phyloP scores from a whole-genome alignment of 2,113 vertebrate species.

The Orcinus orca region DNA sequence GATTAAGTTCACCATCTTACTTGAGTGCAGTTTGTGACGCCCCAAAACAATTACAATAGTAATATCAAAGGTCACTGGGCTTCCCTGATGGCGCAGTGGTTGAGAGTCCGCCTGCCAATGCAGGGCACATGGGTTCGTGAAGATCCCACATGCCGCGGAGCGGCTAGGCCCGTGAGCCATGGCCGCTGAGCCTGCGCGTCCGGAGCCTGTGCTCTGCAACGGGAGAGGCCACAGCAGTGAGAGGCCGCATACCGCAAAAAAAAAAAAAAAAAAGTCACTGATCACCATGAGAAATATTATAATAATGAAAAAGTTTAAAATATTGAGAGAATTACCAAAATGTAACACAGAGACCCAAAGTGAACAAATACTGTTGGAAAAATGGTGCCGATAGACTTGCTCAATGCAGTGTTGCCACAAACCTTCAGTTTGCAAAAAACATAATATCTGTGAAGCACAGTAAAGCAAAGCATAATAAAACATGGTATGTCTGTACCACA shows the following conservation, averaged over 20 bases:
- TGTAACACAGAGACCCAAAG: too few species aligned
- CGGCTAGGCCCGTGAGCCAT: too few species aligned
- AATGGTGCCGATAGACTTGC: neutral
- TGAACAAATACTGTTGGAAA: neutral
- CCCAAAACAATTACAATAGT: neutral
- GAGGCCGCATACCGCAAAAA: too few species aligned
- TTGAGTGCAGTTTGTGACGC: neutral
- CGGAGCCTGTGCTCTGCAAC: too few species aligned
- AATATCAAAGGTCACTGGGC: neutral
- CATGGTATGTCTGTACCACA: too few species aligned
- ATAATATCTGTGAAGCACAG: neutral
- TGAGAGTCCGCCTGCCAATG: too few species aligned
- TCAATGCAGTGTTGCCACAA: neutral
- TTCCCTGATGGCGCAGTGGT: too few species aligned
- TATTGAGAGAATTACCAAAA: neutral
- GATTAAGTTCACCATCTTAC: neutral
- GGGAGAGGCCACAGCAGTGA: too few species aligned
- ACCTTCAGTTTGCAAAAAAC: too few species aligned
- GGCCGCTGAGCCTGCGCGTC: too few species aligned
- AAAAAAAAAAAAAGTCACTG: neutral
- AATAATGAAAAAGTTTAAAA: neutral
- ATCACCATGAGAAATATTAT: neutral
- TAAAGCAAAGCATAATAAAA: neutral
- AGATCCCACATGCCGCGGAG: too few species aligned
- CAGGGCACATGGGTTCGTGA: too few species aligned